Conservation (phyloP, 2,113 vertebrate genomes). For the Pseudorectes ferrugineus region DNA sequence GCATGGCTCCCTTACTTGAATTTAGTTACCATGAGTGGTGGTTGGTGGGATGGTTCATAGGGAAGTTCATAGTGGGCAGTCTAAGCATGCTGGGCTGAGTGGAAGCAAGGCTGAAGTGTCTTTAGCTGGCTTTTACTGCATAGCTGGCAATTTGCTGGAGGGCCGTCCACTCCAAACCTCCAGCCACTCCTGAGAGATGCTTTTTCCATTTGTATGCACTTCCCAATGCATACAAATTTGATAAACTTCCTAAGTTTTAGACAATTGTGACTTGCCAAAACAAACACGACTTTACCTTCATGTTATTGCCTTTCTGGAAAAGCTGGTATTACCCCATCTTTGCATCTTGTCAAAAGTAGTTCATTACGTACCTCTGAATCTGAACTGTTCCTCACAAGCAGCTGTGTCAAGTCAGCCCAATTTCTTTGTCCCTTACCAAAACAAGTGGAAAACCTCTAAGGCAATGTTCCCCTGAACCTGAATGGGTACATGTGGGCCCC, state of each 20-base stretch:
- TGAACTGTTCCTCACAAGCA: background rate
- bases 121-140: background rate
- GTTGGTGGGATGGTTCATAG: background rate
- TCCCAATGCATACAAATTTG: background rate
- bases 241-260: background rate
- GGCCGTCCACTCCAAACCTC: background rate
- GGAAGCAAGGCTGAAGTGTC: background rate
- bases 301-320: background rate
- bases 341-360: background rate
- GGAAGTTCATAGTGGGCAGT: background rate
- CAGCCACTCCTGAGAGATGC: background rate
- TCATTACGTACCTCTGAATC: background rate
- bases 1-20: too few species aligned
- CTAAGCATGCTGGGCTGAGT: background rate
- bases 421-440: background rate
- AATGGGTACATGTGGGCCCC: background rate
- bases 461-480: background rate
- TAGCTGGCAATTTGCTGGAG: background rate
- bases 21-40: background rate
- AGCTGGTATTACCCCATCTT: background rate
- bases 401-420: background rate
- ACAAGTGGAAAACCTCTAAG: background rate
- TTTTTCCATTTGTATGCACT: background rate
- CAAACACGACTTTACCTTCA: background rate
- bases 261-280: background rate